Percentiles rank a stretch among this genome's conserved stretches.
Evolutionary conservation across 1,140 invertebrate genomes (phyloP).

Genomic region (Formica selysi): DNA sequence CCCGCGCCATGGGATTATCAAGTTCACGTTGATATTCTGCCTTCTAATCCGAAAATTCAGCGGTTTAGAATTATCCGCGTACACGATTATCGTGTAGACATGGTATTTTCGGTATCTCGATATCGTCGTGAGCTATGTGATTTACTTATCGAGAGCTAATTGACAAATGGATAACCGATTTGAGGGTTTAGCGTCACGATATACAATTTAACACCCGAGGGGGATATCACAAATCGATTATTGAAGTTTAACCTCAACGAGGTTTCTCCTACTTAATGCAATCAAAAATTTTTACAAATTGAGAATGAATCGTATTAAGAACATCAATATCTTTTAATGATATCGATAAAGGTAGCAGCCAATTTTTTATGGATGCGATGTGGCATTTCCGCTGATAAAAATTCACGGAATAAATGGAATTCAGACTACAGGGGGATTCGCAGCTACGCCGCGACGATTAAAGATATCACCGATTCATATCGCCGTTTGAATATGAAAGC

Average conservation of each 20-base stretch:
- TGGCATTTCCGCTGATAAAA: conserved; percentile 12
- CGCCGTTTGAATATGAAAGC: conserved; percentile 69
- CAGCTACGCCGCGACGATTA: conserved; percentile 70
- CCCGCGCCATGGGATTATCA: conserved; percentile 44
- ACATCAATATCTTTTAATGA: not conserved
- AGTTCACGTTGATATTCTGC: conserved; percentile 37
- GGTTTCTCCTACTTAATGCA: conserved; percentile 4
- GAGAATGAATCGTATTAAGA: not conserved
- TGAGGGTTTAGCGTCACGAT: conserved; percentile 50
- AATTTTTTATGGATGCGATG: not conserved
- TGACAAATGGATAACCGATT: conserved; percentile 56
- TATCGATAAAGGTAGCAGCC: not conserved
- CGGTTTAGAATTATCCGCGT: conserved; percentile 35
- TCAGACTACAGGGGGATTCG: conserved; percentile 55
- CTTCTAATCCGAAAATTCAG: conserved; percentile 48
- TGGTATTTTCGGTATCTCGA: conserved; percentile 36
- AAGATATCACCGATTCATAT: conserved; percentile 78
- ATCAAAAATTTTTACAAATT: conserved; percentile 6
- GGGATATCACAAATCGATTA: conserved; percentile 54
- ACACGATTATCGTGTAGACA: conserved; percentile 10
- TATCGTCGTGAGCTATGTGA: conserved; percentile 50
- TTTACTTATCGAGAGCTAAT: conserved; percentile 63
- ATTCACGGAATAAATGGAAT: conserved; percentile 43
- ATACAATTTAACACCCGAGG: conserved; percentile 48
- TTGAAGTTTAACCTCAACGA: not conserved